Percentiles rank a stretch among this genome's conserved stretches.
Evolutionary conservation across 2,888 invertebrate genomes (phyloP).

Genomic region (Strigamia maritima): DNA sequence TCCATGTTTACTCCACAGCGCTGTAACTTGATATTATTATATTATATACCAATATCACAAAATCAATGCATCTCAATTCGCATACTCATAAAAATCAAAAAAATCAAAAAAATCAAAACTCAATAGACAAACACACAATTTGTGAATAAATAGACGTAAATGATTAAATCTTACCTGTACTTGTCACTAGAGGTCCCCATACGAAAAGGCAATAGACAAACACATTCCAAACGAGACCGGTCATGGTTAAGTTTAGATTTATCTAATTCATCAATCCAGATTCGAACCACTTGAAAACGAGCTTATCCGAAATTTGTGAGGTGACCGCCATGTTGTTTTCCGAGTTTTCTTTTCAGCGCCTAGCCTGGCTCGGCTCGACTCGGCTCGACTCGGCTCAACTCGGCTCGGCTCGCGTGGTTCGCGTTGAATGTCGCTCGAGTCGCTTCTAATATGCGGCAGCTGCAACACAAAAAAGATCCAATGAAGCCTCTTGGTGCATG

Average conservation of each 20-base stretch:
- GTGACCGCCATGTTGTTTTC: neutral
- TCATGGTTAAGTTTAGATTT: neutral
- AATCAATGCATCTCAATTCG: neutral
- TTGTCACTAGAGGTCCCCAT: neutral
- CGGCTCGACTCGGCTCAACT: neutral
- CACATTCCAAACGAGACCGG: neutral
- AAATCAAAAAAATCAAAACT: neutral
- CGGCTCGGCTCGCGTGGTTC: neutral
- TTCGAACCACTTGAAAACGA: neutral
- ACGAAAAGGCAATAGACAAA: neutral
- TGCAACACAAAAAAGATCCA: conserved; percentile 16
- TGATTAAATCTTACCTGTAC: neutral
- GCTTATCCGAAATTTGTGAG: neutral
- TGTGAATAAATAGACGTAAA: neutral
- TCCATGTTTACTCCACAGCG: neutral
- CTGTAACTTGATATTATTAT: neutral
- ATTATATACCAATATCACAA: too few species aligned
- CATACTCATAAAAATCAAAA: neutral
- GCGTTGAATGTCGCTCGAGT: conserved; percentile 11
- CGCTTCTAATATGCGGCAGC: conserved; percentile 25
- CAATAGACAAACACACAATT: neutral
- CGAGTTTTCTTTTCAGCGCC: neutral
- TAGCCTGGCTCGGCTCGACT: neutral
- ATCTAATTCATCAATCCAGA: neutral
- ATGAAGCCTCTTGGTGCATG: conserved; percentile 27